A percentile compares a stretch with the other conserved stretches of the same genome.
Conservation (phyloP, 1,140 invertebrate genomes). For the Triops cancriformis region DNA sequence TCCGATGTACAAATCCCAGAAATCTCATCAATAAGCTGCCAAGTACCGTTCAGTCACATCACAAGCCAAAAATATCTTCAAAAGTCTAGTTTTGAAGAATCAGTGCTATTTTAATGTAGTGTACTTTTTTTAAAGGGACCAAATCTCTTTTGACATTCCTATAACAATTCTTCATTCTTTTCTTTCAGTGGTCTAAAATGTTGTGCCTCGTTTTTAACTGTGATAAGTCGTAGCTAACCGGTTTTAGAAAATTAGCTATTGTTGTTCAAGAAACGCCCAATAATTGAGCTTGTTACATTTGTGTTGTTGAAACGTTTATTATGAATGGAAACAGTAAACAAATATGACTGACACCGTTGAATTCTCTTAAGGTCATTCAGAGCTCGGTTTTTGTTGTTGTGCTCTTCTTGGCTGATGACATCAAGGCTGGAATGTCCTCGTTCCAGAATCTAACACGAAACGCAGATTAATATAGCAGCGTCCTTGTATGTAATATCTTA, state of each 20-base stretch:
- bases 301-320: not conserved
- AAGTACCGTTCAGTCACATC: not conserved
- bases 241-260: not conserved
- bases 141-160: not conserved
- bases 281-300: not conserved
- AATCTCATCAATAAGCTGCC: not conserved
- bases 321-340: not conserved
- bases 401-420: slow-evolving; percentile 13
- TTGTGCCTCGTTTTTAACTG: slow-evolving; percentile 6
- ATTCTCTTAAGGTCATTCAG: not conserved
- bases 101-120: not conserved
- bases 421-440: slow-evolving; percentile 22
- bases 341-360: not conserved
- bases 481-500: no score
- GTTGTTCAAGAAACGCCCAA: not conserved
- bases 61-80: not conserved
- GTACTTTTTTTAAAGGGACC: not conserved
- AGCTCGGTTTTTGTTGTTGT: slow-evolving; percentile 1
- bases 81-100: not conserved
- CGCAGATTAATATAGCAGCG: not conserved
- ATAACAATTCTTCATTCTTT: not conserved
- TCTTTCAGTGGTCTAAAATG: not conserved
- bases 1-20: slow-evolving; percentile 9
- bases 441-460: slow-evolving; percentile 26
- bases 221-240: slow-evolving; percentile 9